Percentiles rank a stretch among this genome's conserved stretches.
These are phyloP conservation scores for Platyura marginata DNA, from an alignment of 1,140 invertebrate genomes.

Conservation along the genomic window DNA sequence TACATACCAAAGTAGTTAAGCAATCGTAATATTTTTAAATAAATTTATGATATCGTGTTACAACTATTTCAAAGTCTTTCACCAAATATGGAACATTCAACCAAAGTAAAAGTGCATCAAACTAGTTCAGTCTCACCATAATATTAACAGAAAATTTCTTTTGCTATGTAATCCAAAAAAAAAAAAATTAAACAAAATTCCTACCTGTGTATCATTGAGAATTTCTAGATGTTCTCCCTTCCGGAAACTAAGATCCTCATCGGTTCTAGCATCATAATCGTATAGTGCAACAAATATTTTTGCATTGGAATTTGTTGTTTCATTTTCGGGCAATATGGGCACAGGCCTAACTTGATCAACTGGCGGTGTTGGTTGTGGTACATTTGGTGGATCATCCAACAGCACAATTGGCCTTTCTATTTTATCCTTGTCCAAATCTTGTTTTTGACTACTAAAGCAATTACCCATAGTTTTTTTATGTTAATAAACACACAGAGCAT, in stretches of 20 bases:
- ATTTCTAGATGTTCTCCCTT: slow-evolving; percentile 98
- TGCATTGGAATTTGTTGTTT: slow-evolving; percentile 43
- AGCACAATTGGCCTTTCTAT: slow-evolving; percentile 11
- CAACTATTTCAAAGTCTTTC: too few relatives aligned
- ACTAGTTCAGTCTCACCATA: too few relatives aligned
- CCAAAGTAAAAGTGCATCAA: too few relatives aligned
- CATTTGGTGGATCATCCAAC: slow-evolving; percentile 10
- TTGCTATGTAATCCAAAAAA: too few relatives aligned
- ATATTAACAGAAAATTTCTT: too few relatives aligned
- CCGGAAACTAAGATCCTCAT: slow-evolving; percentile 95
- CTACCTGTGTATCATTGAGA: slow-evolving; percentile 81
- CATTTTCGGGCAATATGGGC: slow-evolving; percentile 36
- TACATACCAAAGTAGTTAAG: too few relatives aligned
- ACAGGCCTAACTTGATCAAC: slow-evolving; percentile 22
- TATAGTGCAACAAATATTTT: slow-evolving; percentile 94
- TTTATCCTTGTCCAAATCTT: slow-evolving; percentile 16
- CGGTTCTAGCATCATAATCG: slow-evolving; percentile 97
- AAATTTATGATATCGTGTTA: too few relatives aligned
- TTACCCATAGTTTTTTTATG: slow-evolving; percentile 23
- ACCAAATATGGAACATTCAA: too few relatives aligned
- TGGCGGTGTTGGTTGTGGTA: slow-evolving; percentile 14
- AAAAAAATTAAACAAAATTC: too few relatives aligned
- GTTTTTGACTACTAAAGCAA: slow-evolving; percentile 21
- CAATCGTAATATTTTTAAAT: too few relatives aligned
- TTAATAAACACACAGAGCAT: too few relatives aligned